Percentiles rank a stretch among this genome's conserved stretches.
These are phyloP conservation scores for Carposina sasakii DNA, from an alignment of 1,140 invertebrate species.

Conservation along the genomic window DNA sequence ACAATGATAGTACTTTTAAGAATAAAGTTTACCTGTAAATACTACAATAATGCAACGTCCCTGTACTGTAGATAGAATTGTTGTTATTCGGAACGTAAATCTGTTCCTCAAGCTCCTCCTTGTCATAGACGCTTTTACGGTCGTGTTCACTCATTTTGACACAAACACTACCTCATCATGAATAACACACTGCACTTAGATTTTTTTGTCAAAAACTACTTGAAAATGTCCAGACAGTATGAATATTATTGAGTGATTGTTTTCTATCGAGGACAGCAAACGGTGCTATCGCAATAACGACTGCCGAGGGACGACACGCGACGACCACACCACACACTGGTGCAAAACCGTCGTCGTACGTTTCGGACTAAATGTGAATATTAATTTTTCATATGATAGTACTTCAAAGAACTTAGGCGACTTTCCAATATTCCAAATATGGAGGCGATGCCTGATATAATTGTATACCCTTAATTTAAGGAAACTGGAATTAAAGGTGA, in stretches of 20 bases:
- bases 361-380: slow-evolving; percentile 60
- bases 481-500: too few species aligned
- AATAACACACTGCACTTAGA: neutral
- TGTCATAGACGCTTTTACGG: slow-evolving; percentile 46
- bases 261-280: slow-evolving; percentile 57
- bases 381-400: slow-evolving; percentile 48
- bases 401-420: too few species aligned
- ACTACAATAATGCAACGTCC: slow-evolving; percentile 65
- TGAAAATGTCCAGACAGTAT: slow-evolving; percentile 28
- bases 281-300: slow-evolving; percentile 51
- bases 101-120: slow-evolving; percentile 44
- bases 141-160: slow-evolving; percentile 57
- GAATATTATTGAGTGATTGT: slow-evolving; percentile 57
- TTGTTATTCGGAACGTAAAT: slow-evolving; percentile 59
- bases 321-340: slow-evolving; percentile 27
- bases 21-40: slow-evolving; percentile 62
- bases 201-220: neutral
- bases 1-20: too few species aligned
- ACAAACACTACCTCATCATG: slow-evolving; percentile 2
- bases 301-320: slow-evolving; percentile 36
- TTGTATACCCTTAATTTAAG: too few species aligned
- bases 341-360: slow-evolving; percentile 39
- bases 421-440: too few species aligned
- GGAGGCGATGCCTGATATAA: too few species aligned
- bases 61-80: slow-evolving; percentile 67